Evolutionary conservation across 2,113 vertebrate genomes (phyloP), one percentile per base, ranked within the genome.

Genomic region (Nothobranchius furzeri): DNA sequence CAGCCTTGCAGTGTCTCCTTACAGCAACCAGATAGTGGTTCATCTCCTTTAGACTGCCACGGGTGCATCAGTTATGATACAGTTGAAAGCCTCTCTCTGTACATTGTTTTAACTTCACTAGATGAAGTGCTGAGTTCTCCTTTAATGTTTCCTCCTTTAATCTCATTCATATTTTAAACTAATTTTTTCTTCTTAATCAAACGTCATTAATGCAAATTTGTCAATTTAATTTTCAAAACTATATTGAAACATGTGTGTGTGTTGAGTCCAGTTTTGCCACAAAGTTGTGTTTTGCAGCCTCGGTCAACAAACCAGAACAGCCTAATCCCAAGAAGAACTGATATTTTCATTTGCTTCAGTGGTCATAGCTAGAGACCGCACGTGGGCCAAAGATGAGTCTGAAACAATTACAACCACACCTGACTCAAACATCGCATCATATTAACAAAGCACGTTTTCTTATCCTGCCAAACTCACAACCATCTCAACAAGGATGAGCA

Each of bases 11-110:
- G 46, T 45, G 50, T 68, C 70, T 85, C 56, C 62, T 88, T 86
- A 82, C 87, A 78, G 46, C 57, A 24, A 36, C 43, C 56, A 49
- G 43, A 51, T 45, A 61, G 56, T 48, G 68, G 64, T 69, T 79
- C 73, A 74, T 75, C 76, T 79, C 73, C 82, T 81, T 75, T 51
- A 68, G 74, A 66, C 53, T 35, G 15, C 60, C 62, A 45, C 7
- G 30, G 56, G 37, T 6, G 12, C 81, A 87, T 88, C 15, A 87
- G 85, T 85, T 73, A 88, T 90, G 17, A 73, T 56, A 47, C 43
- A 47, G 62, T 76, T 72, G 60, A 77, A 55, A 37, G 49, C 45
- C 46, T 50, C 48, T 77, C 61, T 77, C n/a, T 76, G 73, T 70
- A 73, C 68, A 69, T 4, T 15, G 0, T 69, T 67, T 42, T 14